Base-by-base conservation (phyloP, 2,888 invertebrate genomes). In the Ptilodon capucinus region DNA sequence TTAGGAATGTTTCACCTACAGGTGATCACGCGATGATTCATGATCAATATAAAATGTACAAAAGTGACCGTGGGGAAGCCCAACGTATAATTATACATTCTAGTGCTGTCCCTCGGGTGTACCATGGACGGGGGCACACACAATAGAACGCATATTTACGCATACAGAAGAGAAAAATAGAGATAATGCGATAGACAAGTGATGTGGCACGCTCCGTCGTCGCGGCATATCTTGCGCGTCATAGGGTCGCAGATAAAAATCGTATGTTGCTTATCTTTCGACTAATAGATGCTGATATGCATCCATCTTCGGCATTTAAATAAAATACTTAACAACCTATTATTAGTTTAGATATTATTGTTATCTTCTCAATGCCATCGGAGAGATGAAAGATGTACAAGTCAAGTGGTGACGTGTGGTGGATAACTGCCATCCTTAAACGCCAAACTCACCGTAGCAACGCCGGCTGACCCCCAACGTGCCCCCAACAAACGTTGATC, bases 81-180 rank as follows among this genome's bases (percentile, higher is more conserved):
- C 84, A 55, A 53, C 53, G 54, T 48, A 51, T 68, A 51, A 84
- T 87, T 88, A 74, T n/a, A 60, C 74, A 87, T 86, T 85, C 88
- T 62, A 61, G 41, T 53, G 53, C 52, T 63, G 79, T 78, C 54
- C 59, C 68, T 47, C 17, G 40, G 59, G 42, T 35, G 45, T 48
- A 52, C 42, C 49, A 34, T 28, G 36, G 45, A 39, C 44, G 48
- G 46, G 42, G 36, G 46, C 39, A 50, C 50, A 51, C 50, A 60
- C 49, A 51, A 51, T 57, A 46, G 14, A 60, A 60, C 48, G 48
- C 42, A 49, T 57, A 51, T 47, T 49, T 55, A 54, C 48, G 53
- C 48, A 56, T 46, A 49, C 45, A 40, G 32, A 40, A 38, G n/a
- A n/a, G 28, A 28, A 38, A 4, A 49, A 49, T 42, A 42, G 39